Base-by-base conservation (phyloP, 2,888 invertebrate genomes). In the Tetheella fluctuosa region DNA sequence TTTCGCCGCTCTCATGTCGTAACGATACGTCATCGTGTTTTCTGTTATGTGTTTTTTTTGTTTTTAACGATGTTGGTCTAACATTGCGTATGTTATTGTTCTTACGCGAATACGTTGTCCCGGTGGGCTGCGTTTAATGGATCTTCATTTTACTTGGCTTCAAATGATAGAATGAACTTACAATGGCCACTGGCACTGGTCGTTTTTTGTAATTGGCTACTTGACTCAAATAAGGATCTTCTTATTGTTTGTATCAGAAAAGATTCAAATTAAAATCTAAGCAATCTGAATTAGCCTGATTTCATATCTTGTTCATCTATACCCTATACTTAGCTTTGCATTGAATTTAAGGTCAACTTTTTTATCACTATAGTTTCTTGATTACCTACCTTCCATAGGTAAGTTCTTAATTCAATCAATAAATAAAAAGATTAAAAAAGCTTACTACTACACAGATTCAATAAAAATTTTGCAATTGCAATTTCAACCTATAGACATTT, bases 1-100 rank as follows among this genome's bases (percentile, higher is more conserved):
- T 71, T 63, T 71, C 71, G 73, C 74, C 67, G 62, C 70, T 74
- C 75, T 73, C 71, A 76, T 78, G 77, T 77, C 78, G 64, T 71
- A 70, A 69, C 64, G 69, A 68, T 72, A 65, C 64, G 63, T 59
- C 64, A 59, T 65, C 63, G 69, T 64, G 67, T 68, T 71, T 62
- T 67, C 54, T 71, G 67, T 70, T 70, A 67, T 70, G 65, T 54
- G 42, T 59, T 28, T 74, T 68, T 66, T 68, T 65, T 4, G 2
- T 62, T 68, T 70, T 61, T 67, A 65, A 64, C 59, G 63, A 28
- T 59, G 53, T 59, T 69, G 67, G 64, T 64, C 54, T 55, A 48
- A 48, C 15, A 10, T 62, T 64, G 65, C 59, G 64, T 62, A 59
- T 54, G 58, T 60, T 54, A 61, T 61, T 64, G 60, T 69, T 65